Evolutionary conservation across 2,797 vertebrate species (phyloP).

Genomic region (Balearica regulorum): DNA sequence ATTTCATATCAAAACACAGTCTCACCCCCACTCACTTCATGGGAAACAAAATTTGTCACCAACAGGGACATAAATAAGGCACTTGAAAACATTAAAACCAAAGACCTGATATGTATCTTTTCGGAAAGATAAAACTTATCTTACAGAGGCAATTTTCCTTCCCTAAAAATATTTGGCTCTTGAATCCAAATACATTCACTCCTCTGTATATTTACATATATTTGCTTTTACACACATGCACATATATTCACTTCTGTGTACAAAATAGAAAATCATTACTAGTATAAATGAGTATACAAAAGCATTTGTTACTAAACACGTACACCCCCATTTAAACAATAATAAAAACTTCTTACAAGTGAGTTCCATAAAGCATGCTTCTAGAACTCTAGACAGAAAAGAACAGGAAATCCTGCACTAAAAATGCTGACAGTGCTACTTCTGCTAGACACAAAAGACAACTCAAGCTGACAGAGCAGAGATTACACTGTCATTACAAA

Average conservation of each 20-base stretch:
- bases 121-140: not conserved
- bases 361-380: not conserved
- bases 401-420: constrained; percentile 48
- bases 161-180: not conserved
- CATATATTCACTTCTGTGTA: not conserved
- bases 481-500: not conserved
- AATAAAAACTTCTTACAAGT: not conserved
- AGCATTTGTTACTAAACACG: not conserved
- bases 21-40: not conserved
- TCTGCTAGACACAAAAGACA: constrained; percentile 26
- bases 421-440: constrained; percentile 50
- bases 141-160: not conserved
- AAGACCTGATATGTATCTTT: not conserved
- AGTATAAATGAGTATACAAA: not conserved
- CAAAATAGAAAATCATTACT: not conserved
- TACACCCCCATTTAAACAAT: not conserved
- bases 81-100: not conserved
- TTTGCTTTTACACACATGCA: not conserved
- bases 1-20: not conserved
- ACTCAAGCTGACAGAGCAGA: constrained; percentile 17
- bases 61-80: not conserved
- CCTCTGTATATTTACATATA: not conserved
- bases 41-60: not conserved
- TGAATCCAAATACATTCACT: not conserved
- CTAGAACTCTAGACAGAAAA: not conserved